Evolutionary conservation across 1,140 invertebrate genomes (phyloP), one percentile per base, ranked within the genome.

Genomic region (Copidosoma floridanum): DNA sequence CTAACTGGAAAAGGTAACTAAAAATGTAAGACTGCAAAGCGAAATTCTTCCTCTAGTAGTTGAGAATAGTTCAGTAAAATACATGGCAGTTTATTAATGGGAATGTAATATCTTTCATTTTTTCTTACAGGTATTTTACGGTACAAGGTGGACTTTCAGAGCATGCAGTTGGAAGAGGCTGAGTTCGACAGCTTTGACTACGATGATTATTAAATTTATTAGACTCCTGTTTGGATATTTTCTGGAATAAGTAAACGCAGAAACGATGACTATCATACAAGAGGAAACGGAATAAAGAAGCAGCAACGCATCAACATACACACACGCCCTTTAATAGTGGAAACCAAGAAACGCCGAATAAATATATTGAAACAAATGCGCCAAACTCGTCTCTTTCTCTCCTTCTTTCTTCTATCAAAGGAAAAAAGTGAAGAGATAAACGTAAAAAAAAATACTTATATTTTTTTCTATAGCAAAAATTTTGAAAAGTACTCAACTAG

Each of bases 101-200:
- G 14, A 37, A 7, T 37, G 14, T 68, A 66, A 65, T 67, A 69
- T 65, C 32, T 64, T 61, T 66, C n/a, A n/a, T n/a, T 70, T 62
- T 71, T 68, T 74, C 80, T 84, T 84, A 14, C 83, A 97, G 94
- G 94, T 78, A 88, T 99, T 71, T 88, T 99, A 68, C 91, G 97
- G 65, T 99, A 99, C 86, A 95, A 97, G 83, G 96, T 99, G 67
- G 97, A 99, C 84, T 96, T 99, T 86, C 95, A 98, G 78, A 92
- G 90, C 76, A 88, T 98, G 85, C 95, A 98, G 77, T 84, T 92
- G 69, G 90, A 95, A 69, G 93, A 96, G 51, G 84, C 89, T 71
- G 90, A 92, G 67, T 84, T 85, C 60, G 89, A 92, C 72, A 90
- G 91, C 67, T 92, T 90, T 80, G 93, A 97, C 81, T 84, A 96